These are phyloP conservation scores for Cydia amplana DNA, from an alignment of 1,140 invertebrate species.

Conservation along the genomic window DNA sequence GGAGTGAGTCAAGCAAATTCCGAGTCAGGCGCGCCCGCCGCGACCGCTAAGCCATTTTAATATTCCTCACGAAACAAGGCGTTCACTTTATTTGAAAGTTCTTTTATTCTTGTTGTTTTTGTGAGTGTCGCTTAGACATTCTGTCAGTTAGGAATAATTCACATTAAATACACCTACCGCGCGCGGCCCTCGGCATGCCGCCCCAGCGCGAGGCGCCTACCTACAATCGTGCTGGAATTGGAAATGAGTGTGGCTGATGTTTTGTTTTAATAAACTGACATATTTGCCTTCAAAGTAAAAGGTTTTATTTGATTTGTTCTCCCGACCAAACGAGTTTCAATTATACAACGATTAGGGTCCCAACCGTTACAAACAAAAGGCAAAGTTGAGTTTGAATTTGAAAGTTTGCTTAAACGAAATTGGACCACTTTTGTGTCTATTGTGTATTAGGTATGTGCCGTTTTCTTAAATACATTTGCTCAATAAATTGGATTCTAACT, in stretches of 20 bases:
- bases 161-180: conserved; percentile 75
- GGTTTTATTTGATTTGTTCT: conserved; percentile 69
- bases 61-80: conserved; percentile 63
- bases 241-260: conserved; percentile 64
- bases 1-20: conserved; percentile 59
- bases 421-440: background rate
- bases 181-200: conserved; percentile 58
- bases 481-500: conserved; percentile 21
- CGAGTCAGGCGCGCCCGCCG: conserved; percentile 42
- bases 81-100: conserved; percentile 61
- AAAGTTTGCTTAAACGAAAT: conserved; percentile 36
- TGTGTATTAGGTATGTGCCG: conserved; percentile 8
- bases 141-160: conserved; percentile 73
- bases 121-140: conserved; percentile 66
- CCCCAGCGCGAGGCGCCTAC: conserved; percentile 43
- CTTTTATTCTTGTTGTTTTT: conserved; percentile 64
- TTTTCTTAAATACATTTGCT: conserved; percentile 19
- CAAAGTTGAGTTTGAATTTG: conserved; percentile 36
- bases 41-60: conserved; percentile 58
- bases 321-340: conserved; percentile 57
- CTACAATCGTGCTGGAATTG: conserved; percentile 60
- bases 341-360: conserved; percentile 50
- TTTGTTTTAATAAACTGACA: conserved; percentile 74
- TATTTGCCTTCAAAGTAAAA: conserved; percentile 65
- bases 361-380: conserved; percentile 39